Percentiles rank a stretch among this genome's conserved stretches.
phyloP scores from a whole-genome alignment of 2,797 vertebrate species.

The Cercopithecus mitis region DNA sequence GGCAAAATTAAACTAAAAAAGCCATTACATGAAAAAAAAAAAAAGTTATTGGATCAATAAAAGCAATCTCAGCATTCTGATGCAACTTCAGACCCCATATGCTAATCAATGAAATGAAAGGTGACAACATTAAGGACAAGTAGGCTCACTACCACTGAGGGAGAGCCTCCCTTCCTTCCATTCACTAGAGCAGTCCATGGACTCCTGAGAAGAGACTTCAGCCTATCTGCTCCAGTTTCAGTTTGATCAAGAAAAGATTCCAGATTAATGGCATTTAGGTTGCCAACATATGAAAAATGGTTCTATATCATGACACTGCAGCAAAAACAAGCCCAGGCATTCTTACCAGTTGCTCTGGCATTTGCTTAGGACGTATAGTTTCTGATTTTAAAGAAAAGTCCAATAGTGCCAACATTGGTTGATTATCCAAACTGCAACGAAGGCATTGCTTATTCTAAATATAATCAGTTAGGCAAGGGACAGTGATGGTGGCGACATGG shows the following conservation, averaged over 20 bases:
- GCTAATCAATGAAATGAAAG: neutral
- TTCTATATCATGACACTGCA: neutral
- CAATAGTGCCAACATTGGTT: neutral
- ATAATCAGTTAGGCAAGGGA: neutral
- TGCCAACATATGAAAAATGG: neutral
- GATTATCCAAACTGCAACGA: neutral
- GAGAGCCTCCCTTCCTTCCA: neutral
- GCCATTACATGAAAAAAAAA: neutral
- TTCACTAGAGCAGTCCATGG: neutral
- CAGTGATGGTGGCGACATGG: neutral
- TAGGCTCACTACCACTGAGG: neutral
- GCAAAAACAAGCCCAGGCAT: neutral
- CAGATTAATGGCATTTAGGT: neutral
- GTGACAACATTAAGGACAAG: neutral
- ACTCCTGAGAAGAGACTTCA: neutral
- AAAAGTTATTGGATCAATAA: neutral
- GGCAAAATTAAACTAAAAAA: neutral
- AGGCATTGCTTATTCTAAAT: neutral
- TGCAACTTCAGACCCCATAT: neutral
- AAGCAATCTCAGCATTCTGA: neutral
- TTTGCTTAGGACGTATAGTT: neutral
- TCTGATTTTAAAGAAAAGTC: neutral
- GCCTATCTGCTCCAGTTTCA: neutral
- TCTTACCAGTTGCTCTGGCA: neutral
- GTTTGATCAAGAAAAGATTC: neutral